Base-by-base conservation (phyloP, 2,797 vertebrate genomes). In the Lacerta bilineata region DNA sequence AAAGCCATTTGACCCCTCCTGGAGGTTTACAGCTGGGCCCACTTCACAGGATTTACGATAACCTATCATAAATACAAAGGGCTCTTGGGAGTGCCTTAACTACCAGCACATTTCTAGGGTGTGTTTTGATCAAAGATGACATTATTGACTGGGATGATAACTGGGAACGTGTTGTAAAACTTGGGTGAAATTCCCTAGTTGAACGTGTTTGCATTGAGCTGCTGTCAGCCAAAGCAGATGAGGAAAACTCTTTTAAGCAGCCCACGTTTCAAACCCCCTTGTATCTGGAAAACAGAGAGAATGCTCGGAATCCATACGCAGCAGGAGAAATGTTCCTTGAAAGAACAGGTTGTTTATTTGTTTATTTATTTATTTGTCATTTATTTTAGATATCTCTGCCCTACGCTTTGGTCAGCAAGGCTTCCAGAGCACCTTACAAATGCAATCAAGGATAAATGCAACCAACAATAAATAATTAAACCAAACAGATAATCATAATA, bases 111-210 rank as follows among this genome's bases (percentile, higher is more conserved):
- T 81, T 91, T 87, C 90, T 43, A 78, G 85, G 86, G 87, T 46
- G 46, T 75, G 6, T 90, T 87, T 75, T 81, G 87, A 91, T 93
- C 91, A 78, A 93, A 87, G 1, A 0, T 87, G 91, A 87, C 41
- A 1, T 84, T 95, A 95, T 93, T 90, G 96, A 96, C 6, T 27
- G 2, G 69, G 3, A 89, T 9, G 90, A 80, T 74, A 20, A 93
- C 94, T 87, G 85, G 91, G 83, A 91, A 64, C 17, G 68, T 88
- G 84, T 68, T 27, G 86, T 78, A 89, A 92, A 91, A 85, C 80
- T 66, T 25, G 2, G 3, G 46, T 0, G 1, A 87, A 33, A 81
- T 17, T 80, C 76, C 83, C 39, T 33, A 74, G 10, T 59, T 66
- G 39, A 3, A 39, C 17, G 0, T 2, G 0, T 84, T 76, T 8